Evolutionary conservation across 2,888 invertebrate genomes (phyloP), one percentile per base, ranked within the genome.

Genomic region (Thereva nobilitata): DNA sequence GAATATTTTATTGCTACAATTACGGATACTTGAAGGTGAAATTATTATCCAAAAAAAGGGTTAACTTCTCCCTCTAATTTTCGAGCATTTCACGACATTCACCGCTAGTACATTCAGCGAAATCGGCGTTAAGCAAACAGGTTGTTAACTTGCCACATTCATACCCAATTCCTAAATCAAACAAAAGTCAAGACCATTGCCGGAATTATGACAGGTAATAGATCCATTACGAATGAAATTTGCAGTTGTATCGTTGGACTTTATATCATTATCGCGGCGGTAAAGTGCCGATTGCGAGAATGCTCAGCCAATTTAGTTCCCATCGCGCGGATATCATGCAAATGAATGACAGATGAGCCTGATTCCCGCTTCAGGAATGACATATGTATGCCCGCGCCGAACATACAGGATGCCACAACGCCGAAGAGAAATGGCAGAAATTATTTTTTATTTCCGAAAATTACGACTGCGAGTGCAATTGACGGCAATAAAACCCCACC

Each of bases 371-470:
- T 23, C 23, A 23, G 23, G 23, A 47, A 47, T 6, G 47, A 2
- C 47, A 47, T 10, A 10, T 10, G 5, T 10, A 10, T 10, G 5
- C 12, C 47, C 5, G 2, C 47, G n/a, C n/a, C n/a, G 5, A 2
- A 49, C 45, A 59, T 47, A 38, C 59, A 34, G 57, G 23, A 23
- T 23, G 23, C 23, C 23, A n/a, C 23, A 56, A 1, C 23, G n/a
- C 35, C 45, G 49, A 59, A 52, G 12, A 59, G 59, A 59, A 59
- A 59, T 59, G 47, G 47, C 47, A 59, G 59, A 59, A 59, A 59
- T 59, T 59, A 59, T 59, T 59, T 59, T 59, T 59, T 59, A 59
- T 59, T 59, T 59, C 40, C 59, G 59, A 59, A 59, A 59, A 59
- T 59, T 59, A 59, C 59, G 59, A 59, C 59, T 4, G 40, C 40